Evolutionary conservation across 2,888 invertebrate genomes (phyloP).

Genomic region (Archips xylosteana): DNA sequence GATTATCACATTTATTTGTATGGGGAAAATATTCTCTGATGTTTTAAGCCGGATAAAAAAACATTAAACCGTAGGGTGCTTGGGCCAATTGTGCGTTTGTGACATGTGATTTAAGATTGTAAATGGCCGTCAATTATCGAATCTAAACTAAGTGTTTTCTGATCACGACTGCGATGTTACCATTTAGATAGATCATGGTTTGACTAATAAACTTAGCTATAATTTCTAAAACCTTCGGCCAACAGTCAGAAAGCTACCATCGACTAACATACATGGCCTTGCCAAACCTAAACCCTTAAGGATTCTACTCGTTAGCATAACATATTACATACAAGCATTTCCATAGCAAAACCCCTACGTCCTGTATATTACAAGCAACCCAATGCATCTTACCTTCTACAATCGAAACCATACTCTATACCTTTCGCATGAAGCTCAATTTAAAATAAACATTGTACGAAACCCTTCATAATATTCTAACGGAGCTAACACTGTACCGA

Average conservation of each 20-base stretch:
- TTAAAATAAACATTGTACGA: background rate
- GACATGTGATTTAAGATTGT: no score
- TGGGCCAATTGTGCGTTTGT: no score
- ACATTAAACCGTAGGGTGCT: no score
- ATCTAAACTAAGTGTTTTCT: no score
- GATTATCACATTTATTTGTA: no score
- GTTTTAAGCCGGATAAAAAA: no score
- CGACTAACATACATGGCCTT: constrained; percentile 11
- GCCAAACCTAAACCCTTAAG: background rate
- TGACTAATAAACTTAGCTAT: no score
- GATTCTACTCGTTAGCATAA: constrained; percentile 9
- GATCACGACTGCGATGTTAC: no score
- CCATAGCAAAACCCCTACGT: constrained; percentile 8
- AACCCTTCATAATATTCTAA: constrained; percentile 25
- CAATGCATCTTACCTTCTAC: constrained; percentile 11
- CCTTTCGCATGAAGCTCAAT: background rate
- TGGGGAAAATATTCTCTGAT: no score
- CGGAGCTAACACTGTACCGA: constrained; percentile 35
- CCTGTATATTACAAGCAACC: constrained; percentile 26
- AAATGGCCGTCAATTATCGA: no score
- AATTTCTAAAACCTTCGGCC: background rate
- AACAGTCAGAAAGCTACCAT: background rate
- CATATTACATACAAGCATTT: constrained; percentile 20
- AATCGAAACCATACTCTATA: background rate
- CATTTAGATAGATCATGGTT: no score